These are phyloP conservation scores for Liasis olivaceus DNA, from an alignment of 2,797 vertebrate genomes.

Conservation along the genomic window DNA sequence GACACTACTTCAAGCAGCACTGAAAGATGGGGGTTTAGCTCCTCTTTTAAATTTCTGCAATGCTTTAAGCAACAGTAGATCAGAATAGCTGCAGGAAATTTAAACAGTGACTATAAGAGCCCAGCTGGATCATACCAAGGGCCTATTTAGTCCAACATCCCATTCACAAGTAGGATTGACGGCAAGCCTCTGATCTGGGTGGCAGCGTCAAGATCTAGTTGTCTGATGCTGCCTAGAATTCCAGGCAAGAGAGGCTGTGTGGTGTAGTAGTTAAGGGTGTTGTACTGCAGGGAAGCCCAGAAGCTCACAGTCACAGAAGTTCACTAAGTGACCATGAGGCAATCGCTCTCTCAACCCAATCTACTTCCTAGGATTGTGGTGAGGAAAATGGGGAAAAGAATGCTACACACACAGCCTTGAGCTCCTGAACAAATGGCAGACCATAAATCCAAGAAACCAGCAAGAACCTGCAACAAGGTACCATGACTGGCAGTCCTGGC, in stretches of 20 bases:
- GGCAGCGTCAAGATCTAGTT: background rate
- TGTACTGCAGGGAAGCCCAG: background rate
- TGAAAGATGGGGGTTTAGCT: too few relatives aligned
- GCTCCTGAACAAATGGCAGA: background rate
- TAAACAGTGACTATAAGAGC: background rate
- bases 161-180: background rate
- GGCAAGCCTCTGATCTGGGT: background rate
- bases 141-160: background rate
- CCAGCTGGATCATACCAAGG: background rate
- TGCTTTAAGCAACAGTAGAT: too few relatives aligned
- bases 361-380: background rate
- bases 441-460: background rate
- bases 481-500: background rate
- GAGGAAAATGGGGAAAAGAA: background rate
- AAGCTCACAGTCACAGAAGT: background rate
- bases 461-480: background rate
- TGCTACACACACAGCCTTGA: background rate
- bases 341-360: background rate
- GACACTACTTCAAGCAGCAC: too few relatives aligned
- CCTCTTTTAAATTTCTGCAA: too few relatives aligned
- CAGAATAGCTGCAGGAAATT: background rate
- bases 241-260: background rate
- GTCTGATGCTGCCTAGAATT: background rate
- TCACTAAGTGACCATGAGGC: background rate
- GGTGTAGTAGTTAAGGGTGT: background rate